phyloP scores from a whole-genome alignment of 2,797 vertebrate genomes.

The Pipistrellus nathusii region DNA sequence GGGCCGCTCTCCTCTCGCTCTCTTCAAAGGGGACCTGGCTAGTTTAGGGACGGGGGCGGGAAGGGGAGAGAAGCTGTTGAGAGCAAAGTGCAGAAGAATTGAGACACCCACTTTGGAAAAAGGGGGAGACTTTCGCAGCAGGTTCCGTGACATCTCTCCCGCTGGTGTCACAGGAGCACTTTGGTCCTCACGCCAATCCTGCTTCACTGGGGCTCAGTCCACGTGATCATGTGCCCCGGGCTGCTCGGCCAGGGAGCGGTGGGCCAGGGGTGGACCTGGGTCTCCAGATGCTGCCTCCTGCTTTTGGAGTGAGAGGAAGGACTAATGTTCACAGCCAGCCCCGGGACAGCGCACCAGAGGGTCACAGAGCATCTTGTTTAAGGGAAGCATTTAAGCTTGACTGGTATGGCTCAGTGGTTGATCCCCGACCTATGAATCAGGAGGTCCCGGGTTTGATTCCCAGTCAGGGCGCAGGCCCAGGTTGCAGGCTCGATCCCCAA shows the following conservation, averaged over 20 bases:
- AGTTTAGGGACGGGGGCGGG: neutral
- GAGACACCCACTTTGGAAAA: neutral
- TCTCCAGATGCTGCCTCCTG: neutral
- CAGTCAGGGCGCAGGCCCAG: too few species aligned
- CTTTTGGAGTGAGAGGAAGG: neutral
- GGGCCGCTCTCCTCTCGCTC: neutral
- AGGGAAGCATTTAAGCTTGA: neutral
- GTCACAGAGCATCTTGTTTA: neutral
- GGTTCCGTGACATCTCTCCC: neutral
- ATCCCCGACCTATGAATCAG: too few species aligned
- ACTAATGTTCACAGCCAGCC: neutral
- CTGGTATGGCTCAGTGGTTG: too few species aligned
- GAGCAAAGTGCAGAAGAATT: neutral
- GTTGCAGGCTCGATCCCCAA: too few species aligned
- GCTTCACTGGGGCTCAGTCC: neutral
- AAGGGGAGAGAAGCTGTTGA: neutral
- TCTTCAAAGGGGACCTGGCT: neutral
- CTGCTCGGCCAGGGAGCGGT: neutral
- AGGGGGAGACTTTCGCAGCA: neutral
- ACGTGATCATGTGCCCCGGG: neutral
- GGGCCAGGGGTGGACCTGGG: neutral
- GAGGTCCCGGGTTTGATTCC: too few species aligned
- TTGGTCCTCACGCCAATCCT: slow-evolving; percentile 2
- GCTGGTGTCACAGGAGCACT: neutral
- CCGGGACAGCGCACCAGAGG: neutral